Conservation (phyloP, 2,797 vertebrate genomes). For the Streptopelia turtur region DNA sequence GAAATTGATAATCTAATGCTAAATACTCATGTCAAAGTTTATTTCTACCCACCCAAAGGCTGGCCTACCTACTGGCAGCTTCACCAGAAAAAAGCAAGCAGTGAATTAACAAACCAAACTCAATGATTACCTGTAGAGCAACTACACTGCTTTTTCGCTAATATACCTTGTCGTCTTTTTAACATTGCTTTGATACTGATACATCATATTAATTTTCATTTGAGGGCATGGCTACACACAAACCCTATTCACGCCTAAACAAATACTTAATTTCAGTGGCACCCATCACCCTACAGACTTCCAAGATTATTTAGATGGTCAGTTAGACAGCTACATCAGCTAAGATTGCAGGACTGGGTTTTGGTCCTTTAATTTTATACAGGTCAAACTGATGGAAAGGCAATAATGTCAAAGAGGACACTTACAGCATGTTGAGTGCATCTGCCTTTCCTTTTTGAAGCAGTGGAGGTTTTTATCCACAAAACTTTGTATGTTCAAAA, state of each 20-base stretch:
- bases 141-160: neutral
- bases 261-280: neutral
- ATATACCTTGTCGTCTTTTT: neutral
- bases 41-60: neutral
- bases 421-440: neutral
- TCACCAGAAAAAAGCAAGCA: neutral
- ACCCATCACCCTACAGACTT: neutral
- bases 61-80: neutral
- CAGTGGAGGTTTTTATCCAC: constrained; percentile 48
- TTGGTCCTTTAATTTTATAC: neutral
- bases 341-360: neutral
- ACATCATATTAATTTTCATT: neutral
- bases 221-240: neutral
- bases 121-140: neutral
- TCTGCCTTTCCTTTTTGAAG: constrained; percentile 28
- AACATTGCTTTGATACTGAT: neutral
- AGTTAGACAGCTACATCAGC: neutral
- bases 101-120: neutral
- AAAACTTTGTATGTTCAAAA: constrained; percentile 68
- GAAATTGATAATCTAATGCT: neutral
- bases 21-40: neutral
- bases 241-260: neutral
- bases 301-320: neutral
- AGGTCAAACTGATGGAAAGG: neutral
- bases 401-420: neutral